Evolutionary conservation across 2,113 vertebrate genomes (phyloP).

Genomic region (Gambusia affinis): DNA sequence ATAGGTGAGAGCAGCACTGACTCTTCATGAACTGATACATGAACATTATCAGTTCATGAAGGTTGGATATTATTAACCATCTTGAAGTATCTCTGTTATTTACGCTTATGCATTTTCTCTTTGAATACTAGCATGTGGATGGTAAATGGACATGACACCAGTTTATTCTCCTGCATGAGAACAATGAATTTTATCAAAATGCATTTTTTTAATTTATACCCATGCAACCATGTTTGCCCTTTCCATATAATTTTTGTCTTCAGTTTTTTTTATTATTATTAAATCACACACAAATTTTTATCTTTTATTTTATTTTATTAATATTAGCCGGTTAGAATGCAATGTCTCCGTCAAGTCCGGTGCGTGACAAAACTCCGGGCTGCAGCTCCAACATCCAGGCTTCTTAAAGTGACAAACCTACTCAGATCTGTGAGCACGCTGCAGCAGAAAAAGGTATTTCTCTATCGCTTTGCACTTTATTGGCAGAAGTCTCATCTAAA

Average conservation of each 20-base stretch:
- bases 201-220: not conserved
- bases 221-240: not conserved
- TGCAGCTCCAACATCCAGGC: not conserved
- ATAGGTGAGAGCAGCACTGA: slow-evolving; percentile 19
- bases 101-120: not conserved
- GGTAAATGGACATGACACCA: not conserved
- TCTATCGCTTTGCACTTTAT: not conserved
- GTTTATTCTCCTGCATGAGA: not conserved
- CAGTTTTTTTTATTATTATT: not conserved
- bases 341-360: not conserved
- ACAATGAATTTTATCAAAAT: not conserved
- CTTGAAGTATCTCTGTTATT: no score
- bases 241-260: not conserved
- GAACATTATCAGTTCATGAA: no score
- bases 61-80: no score
- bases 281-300: not conserved
- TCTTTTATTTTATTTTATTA: not conserved
- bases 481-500: not conserved
- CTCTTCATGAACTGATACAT: not conserved
- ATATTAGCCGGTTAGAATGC: slow-evolving; percentile 25
- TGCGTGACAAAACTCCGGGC: slow-evolving; percentile 23
- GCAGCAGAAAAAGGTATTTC: slow-evolving; percentile 44
- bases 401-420: not conserved
- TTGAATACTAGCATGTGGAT: not conserved
- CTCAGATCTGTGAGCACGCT: slow-evolving; percentile 10